Evolutionary conservation across 2,888 invertebrate genomes (phyloP).

Genomic region (Synergus japonicus): DNA sequence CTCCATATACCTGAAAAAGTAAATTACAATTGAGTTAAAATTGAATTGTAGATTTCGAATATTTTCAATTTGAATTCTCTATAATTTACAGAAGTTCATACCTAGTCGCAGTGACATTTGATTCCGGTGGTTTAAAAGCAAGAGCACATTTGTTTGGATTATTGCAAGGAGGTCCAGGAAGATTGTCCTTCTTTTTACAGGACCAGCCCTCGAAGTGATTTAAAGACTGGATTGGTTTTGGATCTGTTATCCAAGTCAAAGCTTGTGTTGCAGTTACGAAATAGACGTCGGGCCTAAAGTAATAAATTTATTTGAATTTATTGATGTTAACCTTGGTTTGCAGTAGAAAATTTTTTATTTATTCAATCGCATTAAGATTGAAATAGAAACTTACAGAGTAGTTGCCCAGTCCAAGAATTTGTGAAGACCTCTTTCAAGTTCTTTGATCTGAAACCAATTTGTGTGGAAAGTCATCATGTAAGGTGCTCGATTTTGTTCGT

Average conservation of each 20-base stretch:
- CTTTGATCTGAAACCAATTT: constrained; percentile 96
- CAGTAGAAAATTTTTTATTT: too few relatives aligned
- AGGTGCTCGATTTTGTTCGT: constrained; percentile 92
- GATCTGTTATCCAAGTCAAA: constrained; percentile 94
- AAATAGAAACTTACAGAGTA: constrained; percentile 81
- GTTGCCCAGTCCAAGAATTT: constrained; percentile 92
- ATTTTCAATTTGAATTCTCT: not conserved
- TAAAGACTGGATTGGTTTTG: constrained; percentile 84
- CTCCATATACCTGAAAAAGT: constrained; percentile 85
- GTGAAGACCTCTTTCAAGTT: constrained; percentile 88
- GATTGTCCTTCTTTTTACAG: constrained; percentile 85
- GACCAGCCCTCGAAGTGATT: constrained; percentile 89
- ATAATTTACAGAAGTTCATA: constrained; percentile 56
- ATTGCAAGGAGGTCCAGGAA: constrained; percentile 88
- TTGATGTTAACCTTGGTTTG: not conserved
- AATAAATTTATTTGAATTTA: constrained; percentile 16
- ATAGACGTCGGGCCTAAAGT: constrained; percentile 88
- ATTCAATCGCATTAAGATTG: constrained; percentile 1
- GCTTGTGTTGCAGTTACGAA: constrained; percentile 92
- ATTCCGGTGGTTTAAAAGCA: constrained; percentile 86
- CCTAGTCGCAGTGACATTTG: constrained; percentile 88
- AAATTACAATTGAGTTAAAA: constrained; percentile 29
- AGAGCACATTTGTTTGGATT: constrained; percentile 91
- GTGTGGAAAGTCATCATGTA: constrained; percentile 98
- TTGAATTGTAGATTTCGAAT: not conserved